These are phyloP conservation scores for Dromas ardeola DNA, from an alignment of 2,113 vertebrate genomes.

Conservation along the genomic window DNA sequence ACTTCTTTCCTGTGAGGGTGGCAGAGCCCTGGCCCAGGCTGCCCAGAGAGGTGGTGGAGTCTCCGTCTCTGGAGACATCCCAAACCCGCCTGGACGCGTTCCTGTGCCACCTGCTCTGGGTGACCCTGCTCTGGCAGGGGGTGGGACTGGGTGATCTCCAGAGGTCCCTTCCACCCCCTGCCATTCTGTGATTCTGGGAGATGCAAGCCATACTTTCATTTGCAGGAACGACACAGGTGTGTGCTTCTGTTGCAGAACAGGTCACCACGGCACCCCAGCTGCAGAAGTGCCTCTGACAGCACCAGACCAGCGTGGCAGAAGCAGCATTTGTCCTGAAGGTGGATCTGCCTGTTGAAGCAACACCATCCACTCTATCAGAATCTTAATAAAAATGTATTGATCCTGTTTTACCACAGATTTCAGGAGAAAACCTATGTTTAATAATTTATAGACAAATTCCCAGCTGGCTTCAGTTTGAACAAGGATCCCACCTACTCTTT, in stretches of 20 bases:
- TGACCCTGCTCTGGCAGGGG: too few relatives aligned
- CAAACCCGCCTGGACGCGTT: too few relatives aligned
- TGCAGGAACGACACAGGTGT: neutral
- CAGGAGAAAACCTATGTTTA: neutral
- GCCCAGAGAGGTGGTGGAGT: too few relatives aligned
- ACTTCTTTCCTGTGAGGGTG: too few relatives aligned
- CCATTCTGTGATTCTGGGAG: neutral
- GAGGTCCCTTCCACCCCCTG: too few relatives aligned
- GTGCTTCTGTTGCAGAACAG: neutral
- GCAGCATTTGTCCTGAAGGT: neutral
- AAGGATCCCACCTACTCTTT: neutral
- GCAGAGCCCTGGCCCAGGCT: too few relatives aligned
- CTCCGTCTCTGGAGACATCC: too few relatives aligned
- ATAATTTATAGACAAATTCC: neutral
- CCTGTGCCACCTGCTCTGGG: too few relatives aligned
- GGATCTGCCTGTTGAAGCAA: neutral
- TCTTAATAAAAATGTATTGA: fast-evolving
- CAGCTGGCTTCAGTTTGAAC: neutral
- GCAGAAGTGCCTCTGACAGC: neutral
- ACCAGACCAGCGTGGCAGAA: neutral
- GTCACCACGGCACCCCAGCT: neutral
- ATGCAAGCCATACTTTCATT: neutral
- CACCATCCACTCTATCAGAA: neutral
- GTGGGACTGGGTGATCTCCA: too few relatives aligned
- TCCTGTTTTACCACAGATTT: neutral